Evolutionary conservation across 2,797 vertebrate species (phyloP).

Genomic region (Sardinella longiceps): DNA sequence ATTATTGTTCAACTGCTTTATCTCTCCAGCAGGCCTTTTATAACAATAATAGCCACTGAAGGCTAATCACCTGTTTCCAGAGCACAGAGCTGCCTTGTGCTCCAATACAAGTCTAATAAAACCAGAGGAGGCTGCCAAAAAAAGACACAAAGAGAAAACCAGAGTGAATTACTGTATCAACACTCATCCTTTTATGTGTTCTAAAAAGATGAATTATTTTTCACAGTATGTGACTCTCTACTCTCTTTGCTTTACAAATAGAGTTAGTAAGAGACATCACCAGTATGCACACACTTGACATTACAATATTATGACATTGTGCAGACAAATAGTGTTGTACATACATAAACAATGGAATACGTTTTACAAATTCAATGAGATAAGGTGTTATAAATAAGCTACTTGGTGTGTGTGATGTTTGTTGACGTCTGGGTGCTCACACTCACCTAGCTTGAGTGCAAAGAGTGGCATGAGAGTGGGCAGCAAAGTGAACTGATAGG

Average conservation of each 20-base stretch:
- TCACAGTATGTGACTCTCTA: background rate
- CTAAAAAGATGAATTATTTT: background rate
- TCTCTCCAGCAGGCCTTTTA: background rate
- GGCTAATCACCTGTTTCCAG: slow-evolving; percentile 79
- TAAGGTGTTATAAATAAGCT: background rate
- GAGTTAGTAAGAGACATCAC: too few relatives aligned
- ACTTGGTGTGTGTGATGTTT: background rate
- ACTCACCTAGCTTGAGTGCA: slow-evolving; percentile 88
- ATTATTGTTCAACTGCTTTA: background rate
- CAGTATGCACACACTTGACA: too few relatives aligned
- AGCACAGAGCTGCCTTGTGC: slow-evolving; percentile 87
- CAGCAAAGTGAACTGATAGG: slow-evolving; percentile 80
- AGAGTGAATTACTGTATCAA: background rate
- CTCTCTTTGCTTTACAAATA: too few relatives aligned
- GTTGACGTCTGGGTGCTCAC: slow-evolving; percentile 45
- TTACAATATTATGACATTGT: too few relatives aligned
- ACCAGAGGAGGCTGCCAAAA: slow-evolving; percentile 81
- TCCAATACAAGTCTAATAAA: slow-evolving; percentile 86
- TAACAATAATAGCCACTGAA: background rate
- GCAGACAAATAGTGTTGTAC: too few relatives aligned
- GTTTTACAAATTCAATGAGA: background rate
- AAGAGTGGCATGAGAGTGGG: slow-evolving; percentile 82
- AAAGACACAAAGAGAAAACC: background rate
- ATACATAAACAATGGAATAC: too few relatives aligned
- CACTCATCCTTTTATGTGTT: background rate